Evolutionary conservation across 2,888 invertebrate species (phyloP).

Genomic region (Diloba caeruleocephala): DNA sequence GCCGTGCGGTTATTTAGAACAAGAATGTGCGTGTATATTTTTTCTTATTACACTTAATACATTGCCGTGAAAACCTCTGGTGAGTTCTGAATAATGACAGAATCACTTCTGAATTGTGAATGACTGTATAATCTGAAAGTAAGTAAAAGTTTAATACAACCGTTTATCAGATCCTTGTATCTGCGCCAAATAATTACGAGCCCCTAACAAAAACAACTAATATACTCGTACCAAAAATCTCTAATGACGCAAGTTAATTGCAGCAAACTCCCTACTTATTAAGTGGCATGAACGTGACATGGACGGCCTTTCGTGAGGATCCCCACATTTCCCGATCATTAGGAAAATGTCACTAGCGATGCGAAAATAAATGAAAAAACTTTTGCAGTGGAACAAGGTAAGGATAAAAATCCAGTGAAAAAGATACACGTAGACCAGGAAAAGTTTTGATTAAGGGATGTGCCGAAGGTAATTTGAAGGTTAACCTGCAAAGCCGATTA

Average conservation of each 20-base stretch:
- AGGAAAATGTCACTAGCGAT: conserved; percentile 53
- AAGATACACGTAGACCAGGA: conserved; percentile 5
- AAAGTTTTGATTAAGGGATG: conserved; percentile 27
- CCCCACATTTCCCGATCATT: conserved; percentile 55
- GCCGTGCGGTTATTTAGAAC: too few relatives aligned
- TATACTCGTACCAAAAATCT: conserved; percentile 20
- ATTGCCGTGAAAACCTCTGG: too few relatives aligned
- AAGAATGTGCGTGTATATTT: too few relatives aligned
- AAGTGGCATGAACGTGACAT: conserved; percentile 49
- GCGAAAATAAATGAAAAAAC: conserved; percentile 53
- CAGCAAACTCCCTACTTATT: conserved; percentile 35
- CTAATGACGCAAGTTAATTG: conserved; percentile 48
- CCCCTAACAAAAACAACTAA: conserved; percentile 3
- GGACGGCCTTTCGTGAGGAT: conserved; percentile 36
- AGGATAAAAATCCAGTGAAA: conserved; percentile 16
- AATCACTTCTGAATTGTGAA: too few relatives aligned
- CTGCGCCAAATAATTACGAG: too few relatives aligned
- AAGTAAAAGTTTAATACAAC: too few relatives aligned
- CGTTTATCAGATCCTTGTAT: too few relatives aligned
- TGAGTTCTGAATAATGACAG: too few relatives aligned
- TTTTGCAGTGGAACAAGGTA: conserved; percentile 25
- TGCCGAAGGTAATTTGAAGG: neutral
- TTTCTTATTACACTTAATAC: too few relatives aligned
- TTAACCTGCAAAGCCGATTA: too few relatives aligned
- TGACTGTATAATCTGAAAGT: too few relatives aligned